A percentile compares a stretch with the other conserved stretches of the same genome.
These are phyloP conservation scores for Chloroceryle inda DNA, from an alignment of 2,797 vertebrate species.

Conservation along the genomic window DNA sequence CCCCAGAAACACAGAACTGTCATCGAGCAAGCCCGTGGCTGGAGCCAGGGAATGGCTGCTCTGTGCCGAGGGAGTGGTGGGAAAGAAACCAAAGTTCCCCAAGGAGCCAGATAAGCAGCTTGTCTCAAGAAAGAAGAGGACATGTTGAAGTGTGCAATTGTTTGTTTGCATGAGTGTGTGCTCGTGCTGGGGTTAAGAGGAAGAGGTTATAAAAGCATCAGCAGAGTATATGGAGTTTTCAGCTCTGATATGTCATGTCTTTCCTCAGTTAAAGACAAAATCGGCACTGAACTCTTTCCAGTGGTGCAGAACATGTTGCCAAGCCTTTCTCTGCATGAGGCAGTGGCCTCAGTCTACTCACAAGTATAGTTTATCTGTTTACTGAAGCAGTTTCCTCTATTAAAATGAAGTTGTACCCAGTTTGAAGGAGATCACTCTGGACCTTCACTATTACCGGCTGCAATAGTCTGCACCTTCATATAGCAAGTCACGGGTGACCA, in stretches of 20 bases:
- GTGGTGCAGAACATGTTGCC: not conserved
- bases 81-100: not conserved
- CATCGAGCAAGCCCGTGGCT: not conserved
- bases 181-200: not conserved
- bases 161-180: not conserved
- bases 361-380: not conserved
- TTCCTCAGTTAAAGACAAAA: not conserved
- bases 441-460: not conserved
- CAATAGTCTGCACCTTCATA: not conserved
- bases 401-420: not conserved
- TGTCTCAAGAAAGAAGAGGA: not conserved
- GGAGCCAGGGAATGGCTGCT: not conserved
- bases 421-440: not conserved
- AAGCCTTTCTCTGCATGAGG: not conserved
- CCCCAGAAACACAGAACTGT: not conserved
- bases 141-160: not conserved
- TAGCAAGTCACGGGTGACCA: not conserved
- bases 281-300: not conserved
- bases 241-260: not conserved
- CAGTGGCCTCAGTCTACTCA: not conserved
- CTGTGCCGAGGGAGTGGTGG: not conserved
- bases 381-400: not conserved
- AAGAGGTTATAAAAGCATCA: slow-evolving; percentile 9
- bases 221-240: not conserved
- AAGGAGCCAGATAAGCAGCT: not conserved